Conservation (phyloP, 2,797 vertebrate species). For the Pachyuromys duprasi region DNA sequence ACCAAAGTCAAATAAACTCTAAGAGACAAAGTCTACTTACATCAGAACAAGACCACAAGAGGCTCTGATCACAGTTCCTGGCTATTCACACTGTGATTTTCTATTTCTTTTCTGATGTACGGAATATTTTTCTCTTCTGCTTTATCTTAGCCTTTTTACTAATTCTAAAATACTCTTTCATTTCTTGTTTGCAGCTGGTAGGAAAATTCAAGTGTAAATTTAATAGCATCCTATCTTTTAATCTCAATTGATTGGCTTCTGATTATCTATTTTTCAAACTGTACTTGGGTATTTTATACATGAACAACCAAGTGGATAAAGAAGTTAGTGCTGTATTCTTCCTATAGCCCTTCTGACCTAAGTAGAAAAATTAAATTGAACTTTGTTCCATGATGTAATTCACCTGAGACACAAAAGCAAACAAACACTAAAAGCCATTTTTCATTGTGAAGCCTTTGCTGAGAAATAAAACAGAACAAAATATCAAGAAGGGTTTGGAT, state of each 20-base stretch:
- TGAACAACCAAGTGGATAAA: background rate
- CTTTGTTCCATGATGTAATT: background rate
- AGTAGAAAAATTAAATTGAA: constrained; percentile 5
- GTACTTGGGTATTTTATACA: background rate
- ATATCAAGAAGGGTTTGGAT: background rate
- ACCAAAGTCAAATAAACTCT: too few relatives aligned
- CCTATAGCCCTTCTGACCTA: background rate
- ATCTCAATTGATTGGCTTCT: background rate
- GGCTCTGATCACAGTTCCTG: background rate
- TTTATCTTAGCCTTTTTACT: background rate
- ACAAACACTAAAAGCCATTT: background rate
- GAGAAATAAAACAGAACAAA: constrained; percentile 31
- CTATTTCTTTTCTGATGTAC: background rate
- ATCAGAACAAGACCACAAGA: background rate
- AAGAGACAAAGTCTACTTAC: background rate
- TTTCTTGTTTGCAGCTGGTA: background rate
- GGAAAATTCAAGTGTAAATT: background rate
- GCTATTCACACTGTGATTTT: background rate
- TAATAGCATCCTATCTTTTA: background rate
- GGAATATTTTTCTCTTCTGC: background rate
- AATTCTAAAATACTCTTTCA: background rate
- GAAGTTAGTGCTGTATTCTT: background rate
- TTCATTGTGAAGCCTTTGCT: background rate
- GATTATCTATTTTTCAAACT: background rate
- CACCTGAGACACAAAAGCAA: background rate